phyloP scores from a whole-genome alignment of 2,888 invertebrate species.

The Agrilus mali region DNA sequence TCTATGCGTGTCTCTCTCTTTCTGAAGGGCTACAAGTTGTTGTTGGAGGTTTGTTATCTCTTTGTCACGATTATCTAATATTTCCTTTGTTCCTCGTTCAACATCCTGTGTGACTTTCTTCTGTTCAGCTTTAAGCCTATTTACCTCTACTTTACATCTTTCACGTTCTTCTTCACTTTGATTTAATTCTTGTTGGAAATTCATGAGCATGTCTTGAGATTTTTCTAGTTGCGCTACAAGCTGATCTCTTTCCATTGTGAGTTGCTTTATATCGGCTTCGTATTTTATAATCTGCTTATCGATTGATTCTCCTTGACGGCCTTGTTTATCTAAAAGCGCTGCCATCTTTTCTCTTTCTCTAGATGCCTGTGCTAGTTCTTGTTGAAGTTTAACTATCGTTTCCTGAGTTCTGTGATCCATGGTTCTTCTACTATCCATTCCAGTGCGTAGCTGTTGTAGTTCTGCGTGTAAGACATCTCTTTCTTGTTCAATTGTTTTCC shows the following conservation, averaged over 20 bases:
- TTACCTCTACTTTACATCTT: constrained; percentile 66
- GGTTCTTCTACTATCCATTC: constrained; percentile 49
- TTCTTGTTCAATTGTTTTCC: constrained; percentile 59
- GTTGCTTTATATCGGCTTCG: constrained; percentile 73
- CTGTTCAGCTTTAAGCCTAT: constrained; percentile 58
- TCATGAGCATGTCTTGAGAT: constrained; percentile 84
- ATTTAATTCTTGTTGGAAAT: constrained; percentile 84
- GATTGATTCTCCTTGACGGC: constrained; percentile 65
- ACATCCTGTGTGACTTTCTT: constrained; percentile 58
- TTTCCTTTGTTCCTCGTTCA: constrained; percentile 56
- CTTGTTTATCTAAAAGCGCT: constrained; percentile 63
- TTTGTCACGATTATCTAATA: constrained; percentile 55
- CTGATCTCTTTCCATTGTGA: constrained; percentile 77
- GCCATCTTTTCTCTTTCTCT: constrained; percentile 69
- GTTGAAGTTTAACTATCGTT: constrained; percentile 57
- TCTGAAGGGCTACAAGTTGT: constrained; percentile 49
- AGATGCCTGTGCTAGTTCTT: constrained; percentile 57
- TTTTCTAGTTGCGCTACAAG: constrained; percentile 81
- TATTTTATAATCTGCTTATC: constrained; percentile 77
- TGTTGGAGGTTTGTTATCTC: constrained; percentile 59
- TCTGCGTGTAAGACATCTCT: constrained; percentile 59
- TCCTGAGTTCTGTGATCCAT: constrained; percentile 59
- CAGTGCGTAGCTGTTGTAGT: constrained; percentile 50
- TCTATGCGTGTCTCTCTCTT: constrained; percentile 51
- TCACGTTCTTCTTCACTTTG: constrained; percentile 72